These are phyloP conservation scores for Prunella fulvescens DNA, from an alignment of 2,113 vertebrate genomes.

Conservation along the genomic window DNA sequence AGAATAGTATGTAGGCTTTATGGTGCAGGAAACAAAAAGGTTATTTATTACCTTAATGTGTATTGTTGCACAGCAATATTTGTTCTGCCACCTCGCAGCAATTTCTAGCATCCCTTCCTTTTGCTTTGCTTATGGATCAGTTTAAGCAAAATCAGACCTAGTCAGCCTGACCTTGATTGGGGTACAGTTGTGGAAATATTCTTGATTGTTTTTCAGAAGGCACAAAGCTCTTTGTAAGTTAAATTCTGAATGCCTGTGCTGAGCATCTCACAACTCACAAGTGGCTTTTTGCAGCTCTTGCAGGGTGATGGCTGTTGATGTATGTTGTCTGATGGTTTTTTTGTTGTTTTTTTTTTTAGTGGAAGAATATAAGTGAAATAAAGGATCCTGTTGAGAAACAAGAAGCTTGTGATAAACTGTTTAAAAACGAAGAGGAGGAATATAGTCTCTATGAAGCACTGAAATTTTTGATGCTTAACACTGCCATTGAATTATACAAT, in stretches of 20 bases:
- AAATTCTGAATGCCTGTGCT: not conserved
- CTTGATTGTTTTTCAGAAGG: not conserved
- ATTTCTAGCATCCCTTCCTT: not conserved
- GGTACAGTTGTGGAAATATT: not conserved
- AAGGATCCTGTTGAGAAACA: conserved; percentile 70
- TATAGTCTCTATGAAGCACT: conserved; percentile 90
- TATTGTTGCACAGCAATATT: not conserved
- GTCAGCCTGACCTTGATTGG: not conserved
- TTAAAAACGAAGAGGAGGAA: conserved; percentile 86
- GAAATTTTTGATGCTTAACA: conserved; percentile 92
- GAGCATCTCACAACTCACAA: not conserved
- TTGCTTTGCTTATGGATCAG: not conserved
- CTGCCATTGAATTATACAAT: conserved; percentile 83
- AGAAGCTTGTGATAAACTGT: conserved; percentile 82
- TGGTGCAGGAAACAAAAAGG: not conserved
- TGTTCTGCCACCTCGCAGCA: not conserved
- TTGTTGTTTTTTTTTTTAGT: conserved; percentile 34
- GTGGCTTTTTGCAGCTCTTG: not conserved
- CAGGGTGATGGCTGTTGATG: not conserved
- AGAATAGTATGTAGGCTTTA: not conserved
- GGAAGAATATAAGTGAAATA: conserved; percentile 71
- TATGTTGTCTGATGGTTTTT: not conserved
- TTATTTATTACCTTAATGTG: not conserved
- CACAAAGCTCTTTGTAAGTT: not conserved
- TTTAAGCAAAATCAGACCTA: not conserved